Evolutionary conservation across 2,113 vertebrate species (phyloP), one percentile per base, ranked within the genome.

Genomic region (Malaclemys terrapin): DNA sequence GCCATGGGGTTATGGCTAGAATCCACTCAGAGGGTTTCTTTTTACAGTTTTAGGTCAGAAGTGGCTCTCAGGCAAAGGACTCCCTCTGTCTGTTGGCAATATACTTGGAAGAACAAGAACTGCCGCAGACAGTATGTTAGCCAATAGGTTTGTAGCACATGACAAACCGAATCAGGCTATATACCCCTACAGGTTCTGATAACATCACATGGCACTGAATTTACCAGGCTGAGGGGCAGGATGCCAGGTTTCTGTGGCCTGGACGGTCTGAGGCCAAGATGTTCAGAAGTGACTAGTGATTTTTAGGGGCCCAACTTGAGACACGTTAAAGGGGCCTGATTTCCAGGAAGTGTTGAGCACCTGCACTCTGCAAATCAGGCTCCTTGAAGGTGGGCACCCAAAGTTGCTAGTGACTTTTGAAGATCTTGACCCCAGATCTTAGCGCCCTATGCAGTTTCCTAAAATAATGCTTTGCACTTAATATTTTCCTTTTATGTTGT

Each of bases 51-150:
- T 89, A 10, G 2, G 85, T 78, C 84, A n/a, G 45, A 5, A 80
- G 95, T 65, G 88, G 95, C 96, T 96, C 89, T 92, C 94, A 95
- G 85, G 97, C 81, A 89, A 96, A 97, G 96, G 96, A 96, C 96
- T 97, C 96, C 97, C 96, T 97, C 97, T 97, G 96, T 93, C 97
- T 97, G 96, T 92, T 93, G 93, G 94, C 96, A 42, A 17, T 0
- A 31, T 6, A 95, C 94, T 94, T 10, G 0, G 80, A 90, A 90
- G 89, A 90, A 93, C 92, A 84, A 93, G 87, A 65, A 53, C 65
- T 86, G 89, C 95, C 93, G 95, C 94, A 82, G 94, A 88, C 59
- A 4, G 83, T 29, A 92, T 54, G 0, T 29, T 2, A 5, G 95
- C 96, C 80, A 89, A 87, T 91, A 93, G 42, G 65, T 38, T 38